Evolutionary conservation across 2,113 vertebrate genomes (phyloP).

Genomic region (Callocephalon fimbriatum): DNA sequence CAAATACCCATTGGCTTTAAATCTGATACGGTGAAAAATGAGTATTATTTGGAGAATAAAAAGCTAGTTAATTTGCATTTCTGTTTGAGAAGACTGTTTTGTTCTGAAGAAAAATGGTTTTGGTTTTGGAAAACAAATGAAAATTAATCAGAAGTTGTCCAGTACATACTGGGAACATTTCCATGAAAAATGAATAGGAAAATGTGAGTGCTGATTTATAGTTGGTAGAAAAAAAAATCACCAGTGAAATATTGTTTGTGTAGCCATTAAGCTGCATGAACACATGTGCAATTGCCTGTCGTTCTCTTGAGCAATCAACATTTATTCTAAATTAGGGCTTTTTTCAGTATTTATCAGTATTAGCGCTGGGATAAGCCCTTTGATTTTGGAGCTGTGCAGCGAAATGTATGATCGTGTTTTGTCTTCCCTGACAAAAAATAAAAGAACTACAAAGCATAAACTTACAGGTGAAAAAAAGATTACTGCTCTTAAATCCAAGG

Average conservation of each 20-base stretch:
- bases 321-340: background rate
- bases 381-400: slow-evolving; percentile 16
- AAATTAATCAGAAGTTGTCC: background rate
- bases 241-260: background rate
- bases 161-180: background rate
- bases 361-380: background rate
- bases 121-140: background rate
- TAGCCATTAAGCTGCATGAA: background rate
- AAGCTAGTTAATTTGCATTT: background rate
- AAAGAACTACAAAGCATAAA: background rate
- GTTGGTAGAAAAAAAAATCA: background rate
- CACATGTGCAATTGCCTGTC: accelerated
- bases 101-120: background rate
- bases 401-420: background rate
- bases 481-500: background rate
- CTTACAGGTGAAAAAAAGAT: background rate
- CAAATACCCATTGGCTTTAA: background rate
- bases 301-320: background rate
- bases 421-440: background rate
- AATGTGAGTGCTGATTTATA: background rate
- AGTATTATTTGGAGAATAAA: background rate
- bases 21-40: background rate
- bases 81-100: background rate
- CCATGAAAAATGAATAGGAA: background rate
- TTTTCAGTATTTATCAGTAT: background rate